phyloP scores from a whole-genome alignment of 2,797 vertebrate genomes.

The Synanceia verrucosa region DNA sequence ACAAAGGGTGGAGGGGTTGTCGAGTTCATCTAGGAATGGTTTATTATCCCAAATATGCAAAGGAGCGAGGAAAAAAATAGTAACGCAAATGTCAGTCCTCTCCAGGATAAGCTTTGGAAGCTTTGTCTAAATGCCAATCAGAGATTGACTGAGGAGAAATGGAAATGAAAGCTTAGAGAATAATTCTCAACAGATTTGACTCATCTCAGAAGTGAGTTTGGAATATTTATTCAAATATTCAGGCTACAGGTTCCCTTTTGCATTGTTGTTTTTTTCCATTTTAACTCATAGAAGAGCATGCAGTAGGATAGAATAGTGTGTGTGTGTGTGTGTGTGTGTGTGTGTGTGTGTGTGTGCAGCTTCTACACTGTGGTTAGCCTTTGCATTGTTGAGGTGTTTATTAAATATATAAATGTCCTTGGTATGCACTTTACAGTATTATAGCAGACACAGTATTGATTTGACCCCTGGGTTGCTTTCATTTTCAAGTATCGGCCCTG shows the following conservation, averaged over 20 bases:
- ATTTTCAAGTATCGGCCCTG: conserved; percentile 65
- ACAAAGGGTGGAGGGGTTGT: background rate
- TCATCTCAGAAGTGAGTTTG: conserved; percentile 45
- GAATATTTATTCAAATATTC: conserved; percentile 49
- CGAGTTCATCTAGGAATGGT: conserved; percentile 9
- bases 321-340: background rate
- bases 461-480: conserved; percentile 68
- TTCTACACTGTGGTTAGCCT: background rate
- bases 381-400: conserved; percentile 31
- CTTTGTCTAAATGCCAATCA: conserved; percentile 72
- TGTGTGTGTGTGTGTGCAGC: background rate
- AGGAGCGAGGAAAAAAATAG: conserved; percentile 13
- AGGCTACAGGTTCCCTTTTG: conserved; percentile 20
- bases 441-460: conserved; percentile 65
- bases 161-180: conserved; percentile 54
- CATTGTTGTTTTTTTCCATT: conserved; percentile 25
- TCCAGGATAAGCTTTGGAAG: conserved; percentile 42
- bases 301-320: background rate
- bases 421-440: conserved; percentile 62
- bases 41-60: conserved; percentile 49
- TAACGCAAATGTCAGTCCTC: conserved; percentile 56
- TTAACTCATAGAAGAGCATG: background rate
- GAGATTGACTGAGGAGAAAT: conserved; percentile 52
- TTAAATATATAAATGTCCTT: conserved; percentile 50
- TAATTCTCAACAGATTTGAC: conserved; percentile 57